Evolutionary conservation across 2,888 invertebrate genomes (phyloP).

Genomic region (Cheilosia soror): DNA sequence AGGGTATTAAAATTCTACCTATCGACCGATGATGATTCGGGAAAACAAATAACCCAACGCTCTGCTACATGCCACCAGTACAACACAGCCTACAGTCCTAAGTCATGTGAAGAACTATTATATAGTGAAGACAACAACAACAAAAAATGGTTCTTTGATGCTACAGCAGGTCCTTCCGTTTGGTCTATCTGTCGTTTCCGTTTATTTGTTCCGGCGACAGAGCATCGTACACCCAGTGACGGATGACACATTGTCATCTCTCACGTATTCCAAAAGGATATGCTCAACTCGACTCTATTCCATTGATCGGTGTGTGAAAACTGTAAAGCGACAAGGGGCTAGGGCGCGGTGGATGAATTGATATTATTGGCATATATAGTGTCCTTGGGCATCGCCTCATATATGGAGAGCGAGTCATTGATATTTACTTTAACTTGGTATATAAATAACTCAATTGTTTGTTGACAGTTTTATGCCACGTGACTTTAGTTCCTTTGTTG

Average conservation of each 20-base stretch:
- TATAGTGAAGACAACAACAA: neutral
- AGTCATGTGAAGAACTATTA: slow-evolving; percentile 16
- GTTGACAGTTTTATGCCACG: slow-evolving; percentile 76
- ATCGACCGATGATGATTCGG: slow-evolving; percentile 51
- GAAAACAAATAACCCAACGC: slow-evolving; percentile 69
- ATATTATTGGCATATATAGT: slow-evolving; percentile 65
- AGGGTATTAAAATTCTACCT: slow-evolving; percentile 70
- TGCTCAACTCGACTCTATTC: slow-evolving; percentile 23
- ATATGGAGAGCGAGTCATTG: slow-evolving; percentile 19
- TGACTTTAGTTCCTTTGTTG: slow-evolving; percentile 64
- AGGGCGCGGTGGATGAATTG: slow-evolving; percentile 16
- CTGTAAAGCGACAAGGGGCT: slow-evolving; percentile 34
- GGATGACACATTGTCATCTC: slow-evolving; percentile 67
- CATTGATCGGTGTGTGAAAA: slow-evolving; percentile 71
- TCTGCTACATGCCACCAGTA: slow-evolving; percentile 43
- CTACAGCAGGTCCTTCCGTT: slow-evolving; percentile 53
- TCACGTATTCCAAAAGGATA: slow-evolving; percentile 39
- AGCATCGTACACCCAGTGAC: slow-evolving; percentile 56
- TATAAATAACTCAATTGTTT: slow-evolving; percentile 77
- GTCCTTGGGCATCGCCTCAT: slow-evolving; percentile 61
- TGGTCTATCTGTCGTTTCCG: slow-evolving; percentile 57
- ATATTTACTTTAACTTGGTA: slow-evolving; percentile 71
- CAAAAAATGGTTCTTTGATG: slow-evolving; percentile 24
- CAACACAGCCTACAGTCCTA: slow-evolving; percentile 44
- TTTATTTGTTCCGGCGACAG: slow-evolving; percentile 67